These are phyloP conservation scores for Clarias batrachus DNA, from an alignment of 2,113 vertebrate species.

Conservation along the genomic window DNA sequence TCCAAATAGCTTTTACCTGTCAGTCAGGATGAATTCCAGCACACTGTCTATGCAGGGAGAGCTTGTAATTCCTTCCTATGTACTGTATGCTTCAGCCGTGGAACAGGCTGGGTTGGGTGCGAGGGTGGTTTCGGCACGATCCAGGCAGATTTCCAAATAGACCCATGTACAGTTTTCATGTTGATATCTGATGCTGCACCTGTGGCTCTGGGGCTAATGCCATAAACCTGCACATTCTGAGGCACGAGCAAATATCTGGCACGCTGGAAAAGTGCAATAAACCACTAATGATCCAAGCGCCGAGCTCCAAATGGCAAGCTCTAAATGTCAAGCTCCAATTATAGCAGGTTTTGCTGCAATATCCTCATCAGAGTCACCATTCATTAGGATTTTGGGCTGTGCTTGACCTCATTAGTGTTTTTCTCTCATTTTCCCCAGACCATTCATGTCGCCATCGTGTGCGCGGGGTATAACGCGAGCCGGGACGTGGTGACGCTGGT, in stretches of 20 bases:
- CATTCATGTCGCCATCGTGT: constrained; percentile 97
- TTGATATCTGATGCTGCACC: constrained; percentile 27
- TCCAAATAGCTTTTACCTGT: constrained; percentile 19
- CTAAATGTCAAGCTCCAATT: constrained; percentile 36
- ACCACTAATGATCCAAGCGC: constrained; percentile 27
- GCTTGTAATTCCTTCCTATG: constrained; percentile 26
- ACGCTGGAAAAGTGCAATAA: constrained; percentile 16
- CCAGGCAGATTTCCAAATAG: neutral
- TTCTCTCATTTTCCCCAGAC: constrained; percentile 75
- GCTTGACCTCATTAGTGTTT: constrained; percentile 24
- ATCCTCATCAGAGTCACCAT: constrained; percentile 16
- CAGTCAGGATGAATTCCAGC: constrained; percentile 34
- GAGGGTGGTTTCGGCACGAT: neutral
- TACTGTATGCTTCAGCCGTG: neutral
- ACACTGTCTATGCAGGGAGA: neutral
- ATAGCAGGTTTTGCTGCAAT: constrained; percentile 17
- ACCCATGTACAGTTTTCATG: constrained; percentile 18
- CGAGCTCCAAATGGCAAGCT: constrained; percentile 34
- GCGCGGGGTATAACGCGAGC: constrained; percentile 78
- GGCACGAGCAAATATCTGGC: neutral
- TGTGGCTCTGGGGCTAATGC: constrained; percentile 22
- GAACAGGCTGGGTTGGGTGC: neutral
- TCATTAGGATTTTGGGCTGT: constrained; percentile 11
- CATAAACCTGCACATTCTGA: constrained; percentile 19
- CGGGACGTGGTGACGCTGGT: constrained; percentile 97